Evolutionary conservation across 2,888 invertebrate species (phyloP).

Genomic region (Unio delphinus): DNA sequence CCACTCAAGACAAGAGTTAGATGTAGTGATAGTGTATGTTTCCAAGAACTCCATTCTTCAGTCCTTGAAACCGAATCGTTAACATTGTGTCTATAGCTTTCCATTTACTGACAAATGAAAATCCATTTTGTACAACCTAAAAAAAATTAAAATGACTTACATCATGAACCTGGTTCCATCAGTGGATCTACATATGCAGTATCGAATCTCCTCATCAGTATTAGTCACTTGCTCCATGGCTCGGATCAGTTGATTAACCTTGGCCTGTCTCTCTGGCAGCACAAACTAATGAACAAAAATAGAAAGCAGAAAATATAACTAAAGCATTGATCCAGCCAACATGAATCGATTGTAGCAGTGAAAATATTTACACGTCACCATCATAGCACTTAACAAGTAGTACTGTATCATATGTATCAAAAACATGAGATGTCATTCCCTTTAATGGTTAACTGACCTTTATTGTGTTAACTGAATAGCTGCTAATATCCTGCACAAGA

Average conservation of each 20-base stretch:
- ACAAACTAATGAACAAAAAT: conserved; percentile 35
- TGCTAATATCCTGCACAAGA: too few relatives aligned
- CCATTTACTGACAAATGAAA: not conserved
- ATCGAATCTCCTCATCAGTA: conserved; percentile 70
- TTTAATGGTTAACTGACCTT: too few relatives aligned
- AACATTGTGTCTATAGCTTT: not conserved
- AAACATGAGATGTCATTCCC: too few relatives aligned
- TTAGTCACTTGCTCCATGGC: conserved; percentile 55
- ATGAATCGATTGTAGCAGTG: too few relatives aligned
- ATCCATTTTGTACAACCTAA: not conserved
- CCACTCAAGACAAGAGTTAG: not conserved
- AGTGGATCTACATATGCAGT: conserved; percentile 94
- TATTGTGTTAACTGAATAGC: too few relatives aligned
- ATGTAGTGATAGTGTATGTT: not conserved
- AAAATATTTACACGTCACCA: too few relatives aligned
- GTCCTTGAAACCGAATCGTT: not conserved
- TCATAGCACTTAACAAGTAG: too few relatives aligned
- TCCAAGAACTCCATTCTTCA: not conserved
- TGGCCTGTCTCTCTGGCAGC: conserved; percentile 61
- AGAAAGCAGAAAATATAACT: too few relatives aligned
- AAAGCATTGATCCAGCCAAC: too few relatives aligned
- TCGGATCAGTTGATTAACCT: conserved; percentile 57
- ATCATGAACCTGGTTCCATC: conserved; percentile 98
- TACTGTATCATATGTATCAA: too few relatives aligned
- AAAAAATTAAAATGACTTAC: conserved; percentile 74